Evolutionary conservation across 2,888 invertebrate genomes (phyloP), one percentile per base, ranked within the genome.

Genomic region (Standfussiana lucernea): DNA sequence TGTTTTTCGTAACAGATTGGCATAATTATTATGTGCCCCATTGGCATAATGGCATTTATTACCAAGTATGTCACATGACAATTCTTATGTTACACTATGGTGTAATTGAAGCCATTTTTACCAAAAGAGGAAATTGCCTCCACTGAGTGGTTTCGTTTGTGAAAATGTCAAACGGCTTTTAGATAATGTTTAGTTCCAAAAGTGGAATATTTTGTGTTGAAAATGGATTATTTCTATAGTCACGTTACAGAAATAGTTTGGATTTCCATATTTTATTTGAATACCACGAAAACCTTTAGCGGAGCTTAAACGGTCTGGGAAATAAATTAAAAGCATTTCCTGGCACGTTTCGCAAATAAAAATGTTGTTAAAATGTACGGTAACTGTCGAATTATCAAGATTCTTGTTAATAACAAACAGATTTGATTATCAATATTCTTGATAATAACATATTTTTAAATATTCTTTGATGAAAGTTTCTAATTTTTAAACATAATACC

Each of bases 111-210:
- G 68, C 64, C 79, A 73, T 76, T 88, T 50, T 86, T 77, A 71
- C 75, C 79, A 83, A 90, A 89, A 88, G 85, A 86, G 90, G 89
- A 91, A 92, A 92, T 92, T 90, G 90, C 90, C 87, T 84, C 80
- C 84, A 75, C 83, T 88, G 90, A 92, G 91, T 91, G 93, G 91
- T 93, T 93, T 91, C 91, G 93, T 92, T 93, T 82, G 86, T 89
- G 89, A 90, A 92, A 92, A 93, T 92, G 88, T 92, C 92, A 91
- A 92, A 93, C 91, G 87, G 90, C 91, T 92, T 92, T 93, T 88
- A 89, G 89, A 89, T 89, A 88, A 88, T 89, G 91, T 92, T 90
- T 88, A 83, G 66, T 53, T 21, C 88, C 75, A 83, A 88, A 89
- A 84, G 82, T 88, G 69, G 82, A 85, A 89, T 84, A 82, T 77